Percentiles rank a stretch among this genome's conserved stretches.
Evolutionary conservation across 2,113 vertebrate species (phyloP).

Genomic region (Cynocephalus volans): DNA sequence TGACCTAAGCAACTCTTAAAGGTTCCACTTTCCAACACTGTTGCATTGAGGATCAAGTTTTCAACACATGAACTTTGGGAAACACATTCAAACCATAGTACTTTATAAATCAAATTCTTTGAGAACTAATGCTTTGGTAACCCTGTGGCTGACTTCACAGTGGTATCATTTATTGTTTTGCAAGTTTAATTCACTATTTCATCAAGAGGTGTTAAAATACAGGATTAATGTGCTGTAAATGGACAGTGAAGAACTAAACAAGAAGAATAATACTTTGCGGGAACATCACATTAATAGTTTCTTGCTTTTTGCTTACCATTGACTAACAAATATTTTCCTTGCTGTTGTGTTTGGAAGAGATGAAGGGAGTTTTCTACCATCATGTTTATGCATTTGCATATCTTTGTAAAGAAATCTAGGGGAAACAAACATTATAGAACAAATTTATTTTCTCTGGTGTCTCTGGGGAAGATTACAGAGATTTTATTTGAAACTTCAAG

Average conservation of each 20-base stretch:
- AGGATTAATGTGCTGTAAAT: neutral
- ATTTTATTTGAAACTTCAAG: conserved; percentile 2
- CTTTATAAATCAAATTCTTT: conserved; percentile 35
- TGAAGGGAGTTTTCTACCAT: neutral
- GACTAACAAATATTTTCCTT: neutral
- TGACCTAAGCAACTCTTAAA: neutral
- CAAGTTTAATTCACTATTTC: conserved; percentile 2
- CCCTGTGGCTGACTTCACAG: neutral
- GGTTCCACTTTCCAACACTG: neutral
- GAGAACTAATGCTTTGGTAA: neutral
- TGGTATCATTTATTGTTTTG: neutral
- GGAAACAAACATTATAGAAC: neutral
- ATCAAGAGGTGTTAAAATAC: neutral
- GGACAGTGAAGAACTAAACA: neutral
- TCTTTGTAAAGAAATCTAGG: neutral
- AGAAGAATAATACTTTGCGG: neutral
- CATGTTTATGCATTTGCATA: neutral
- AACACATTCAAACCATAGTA: neutral
- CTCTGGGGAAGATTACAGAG: neutral
- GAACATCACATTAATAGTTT: neutral
- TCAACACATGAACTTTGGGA: neutral
- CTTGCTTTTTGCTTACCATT: neutral
- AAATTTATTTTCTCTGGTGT: conserved; percentile 1
- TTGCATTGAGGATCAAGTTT: neutral
- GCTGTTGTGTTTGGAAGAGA: neutral